phyloP scores from a whole-genome alignment of 2,888 invertebrate species.

The Aethes cnicana region DNA sequence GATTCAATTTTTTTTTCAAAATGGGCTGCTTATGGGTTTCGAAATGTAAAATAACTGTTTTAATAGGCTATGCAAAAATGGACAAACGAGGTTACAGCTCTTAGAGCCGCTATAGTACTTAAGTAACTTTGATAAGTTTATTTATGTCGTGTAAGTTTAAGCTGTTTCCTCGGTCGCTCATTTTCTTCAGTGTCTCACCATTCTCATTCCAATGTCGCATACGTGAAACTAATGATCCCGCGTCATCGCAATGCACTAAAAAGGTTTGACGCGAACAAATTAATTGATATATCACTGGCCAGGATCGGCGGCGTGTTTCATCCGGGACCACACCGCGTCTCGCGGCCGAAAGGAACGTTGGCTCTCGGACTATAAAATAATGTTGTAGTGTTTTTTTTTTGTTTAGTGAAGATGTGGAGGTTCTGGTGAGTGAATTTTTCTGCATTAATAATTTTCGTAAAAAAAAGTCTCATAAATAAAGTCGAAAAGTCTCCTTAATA shows the following conservation, averaged over 20 bases:
- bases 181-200: too few relatives aligned
- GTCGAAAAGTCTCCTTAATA: slow-evolving; percentile 3
- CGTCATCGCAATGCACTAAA: slow-evolving; percentile 36
- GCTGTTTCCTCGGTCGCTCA: too few relatives aligned
- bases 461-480: neutral
- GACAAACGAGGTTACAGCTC: too few relatives aligned
- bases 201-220: slow-evolving; percentile 6
- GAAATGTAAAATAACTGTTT: too few relatives aligned
- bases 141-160: too few relatives aligned
- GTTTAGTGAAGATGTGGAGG: slow-evolving; percentile 23
- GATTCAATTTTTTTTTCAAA: too few relatives aligned
- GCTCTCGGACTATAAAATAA: slow-evolving; percentile 22
- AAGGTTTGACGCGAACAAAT: slow-evolving; percentile 56
- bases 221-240: slow-evolving; percentile 1
- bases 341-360: neutral
- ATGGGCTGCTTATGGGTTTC: too few relatives aligned
- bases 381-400: slow-evolving; percentile 11
- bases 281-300: slow-evolving; percentile 65
- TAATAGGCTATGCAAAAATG: too few relatives aligned
- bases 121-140: neutral
- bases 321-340: slow-evolving; percentile 38
- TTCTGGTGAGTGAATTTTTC: slow-evolving; percentile 17
- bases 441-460: neutral
- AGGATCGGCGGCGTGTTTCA: slow-evolving; percentile 55
- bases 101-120: neutral